A percentile compares a stretch with the other conserved stretches of the same genome.
These are phyloP conservation scores for Pogoniulus pusillus DNA, from an alignment of 2,797 vertebrate species.

Conservation along the genomic window DNA sequence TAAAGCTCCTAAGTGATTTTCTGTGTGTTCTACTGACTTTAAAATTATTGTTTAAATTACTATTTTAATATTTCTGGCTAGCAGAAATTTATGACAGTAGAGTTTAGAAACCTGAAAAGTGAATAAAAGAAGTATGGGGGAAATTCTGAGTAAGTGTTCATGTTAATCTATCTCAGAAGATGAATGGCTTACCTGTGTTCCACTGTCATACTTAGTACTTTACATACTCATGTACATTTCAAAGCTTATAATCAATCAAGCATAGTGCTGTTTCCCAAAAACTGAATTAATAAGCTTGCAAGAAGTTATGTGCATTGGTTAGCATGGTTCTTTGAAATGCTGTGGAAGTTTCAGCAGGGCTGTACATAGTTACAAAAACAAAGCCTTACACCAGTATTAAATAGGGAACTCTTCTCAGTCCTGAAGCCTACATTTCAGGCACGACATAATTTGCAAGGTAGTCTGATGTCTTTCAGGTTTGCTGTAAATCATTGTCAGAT, in stretches of 20 bases:
- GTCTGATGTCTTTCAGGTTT: not conserved
- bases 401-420: fast-evolving
- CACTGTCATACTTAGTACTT: not conserved
- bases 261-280: not conserved
- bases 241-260: not conserved
- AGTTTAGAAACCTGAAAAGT: not conserved
- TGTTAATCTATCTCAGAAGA: not conserved
- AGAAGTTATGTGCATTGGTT: not conserved
- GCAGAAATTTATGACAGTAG: not conserved
- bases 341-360: not conserved
- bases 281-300: not conserved
- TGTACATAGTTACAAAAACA: not conserved
- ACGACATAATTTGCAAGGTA: not conserved
- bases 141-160: not conserved
- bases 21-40: not conserved
- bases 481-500: not conserved
- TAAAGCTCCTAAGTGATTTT: not conserved
- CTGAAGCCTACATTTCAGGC: not conserved
- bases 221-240: not conserved
- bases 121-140: not conserved
- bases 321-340: not conserved
- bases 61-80: not conserved
- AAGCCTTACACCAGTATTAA: not conserved
- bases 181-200: not conserved
- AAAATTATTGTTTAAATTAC: not conserved